These are phyloP conservation scores for Ctenodactylus gundi DNA, from an alignment of 2,113 vertebrate genomes.

Conservation along the genomic window DNA sequence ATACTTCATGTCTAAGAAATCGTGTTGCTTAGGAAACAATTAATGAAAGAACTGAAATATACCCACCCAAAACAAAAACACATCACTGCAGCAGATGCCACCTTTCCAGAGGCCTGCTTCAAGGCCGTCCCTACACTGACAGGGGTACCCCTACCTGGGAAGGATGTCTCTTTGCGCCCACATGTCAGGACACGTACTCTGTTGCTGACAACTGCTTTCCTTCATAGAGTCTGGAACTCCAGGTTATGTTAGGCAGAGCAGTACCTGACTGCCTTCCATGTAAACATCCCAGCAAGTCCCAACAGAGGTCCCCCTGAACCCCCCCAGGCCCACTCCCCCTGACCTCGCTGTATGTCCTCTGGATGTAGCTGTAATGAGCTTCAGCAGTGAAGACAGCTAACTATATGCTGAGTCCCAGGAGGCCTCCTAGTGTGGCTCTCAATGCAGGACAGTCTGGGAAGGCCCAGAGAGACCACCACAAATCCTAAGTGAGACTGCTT, in stretches of 20 bases:
- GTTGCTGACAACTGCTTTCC: background rate
- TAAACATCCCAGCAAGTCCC: background rate
- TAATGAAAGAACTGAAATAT: background rate
- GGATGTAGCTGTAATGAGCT: accelerated
- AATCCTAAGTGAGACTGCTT: background rate
- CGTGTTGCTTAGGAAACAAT: background rate
- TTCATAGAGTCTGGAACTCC: background rate
- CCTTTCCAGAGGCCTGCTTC: background rate
- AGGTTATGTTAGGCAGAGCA: background rate
- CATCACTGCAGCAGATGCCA: background rate
- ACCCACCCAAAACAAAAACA: background rate
- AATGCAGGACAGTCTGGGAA: background rate
- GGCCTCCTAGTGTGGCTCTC: background rate
- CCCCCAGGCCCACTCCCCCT: background rate
- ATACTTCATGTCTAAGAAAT: background rate
- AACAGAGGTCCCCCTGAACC: background rate
- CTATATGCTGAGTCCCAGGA: background rate
- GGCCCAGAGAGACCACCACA: background rate
- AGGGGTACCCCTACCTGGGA: background rate
- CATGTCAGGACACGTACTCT: accelerated
- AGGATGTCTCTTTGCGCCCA: background rate
- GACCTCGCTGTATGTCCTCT: background rate
- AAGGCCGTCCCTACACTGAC: accelerated
- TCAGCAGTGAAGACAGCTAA: accelerated
- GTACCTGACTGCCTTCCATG: too few relatives aligned